These are phyloP conservation scores for Proteles cristata DNA, from an alignment of 2,113 vertebrate species.

Conservation along the genomic window DNA sequence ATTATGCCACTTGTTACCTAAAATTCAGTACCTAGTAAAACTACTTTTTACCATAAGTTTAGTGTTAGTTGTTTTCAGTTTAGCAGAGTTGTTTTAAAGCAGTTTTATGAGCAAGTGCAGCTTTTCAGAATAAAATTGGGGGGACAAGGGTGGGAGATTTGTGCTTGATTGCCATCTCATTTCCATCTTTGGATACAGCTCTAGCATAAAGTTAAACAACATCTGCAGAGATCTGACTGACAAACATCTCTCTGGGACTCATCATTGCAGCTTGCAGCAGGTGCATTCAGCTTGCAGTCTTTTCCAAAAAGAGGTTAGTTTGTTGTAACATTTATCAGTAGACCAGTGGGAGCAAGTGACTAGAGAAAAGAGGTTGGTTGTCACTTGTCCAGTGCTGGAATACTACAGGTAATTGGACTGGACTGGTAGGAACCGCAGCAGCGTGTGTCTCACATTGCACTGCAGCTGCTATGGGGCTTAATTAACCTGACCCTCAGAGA, in stretches of 20 bases:
- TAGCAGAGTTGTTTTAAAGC: slow-evolving; percentile 64
- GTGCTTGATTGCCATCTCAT: slow-evolving; percentile 76
- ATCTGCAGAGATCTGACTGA: slow-evolving; percentile 84
- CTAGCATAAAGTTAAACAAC: slow-evolving; percentile 82
- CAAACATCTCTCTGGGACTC: slow-evolving; percentile 82
- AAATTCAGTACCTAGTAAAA: slow-evolving; percentile 31
- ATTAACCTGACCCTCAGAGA: slow-evolving; percentile 89
- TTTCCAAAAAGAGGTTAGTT: slow-evolving; percentile 80
- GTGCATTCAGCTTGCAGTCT: slow-evolving; percentile 79
- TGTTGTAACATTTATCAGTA: slow-evolving; percentile 77
- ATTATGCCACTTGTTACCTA: slow-evolving; percentile 50
- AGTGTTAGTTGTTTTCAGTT: slow-evolving; percentile 40
- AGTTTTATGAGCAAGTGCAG: slow-evolving; percentile 67
- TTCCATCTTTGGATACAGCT: slow-evolving; percentile 82
- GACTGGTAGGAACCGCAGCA: slow-evolving; percentile 83
- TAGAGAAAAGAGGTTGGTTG: slow-evolving; percentile 79
- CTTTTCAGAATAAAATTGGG: slow-evolving; percentile 66
- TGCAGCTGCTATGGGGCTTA: slow-evolving; percentile 90
- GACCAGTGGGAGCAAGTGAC: slow-evolving; percentile 80
- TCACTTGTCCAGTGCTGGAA: slow-evolving; percentile 85
- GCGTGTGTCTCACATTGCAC: slow-evolving; percentile 87
- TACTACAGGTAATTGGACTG: slow-evolving; percentile 91
- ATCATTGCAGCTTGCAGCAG: slow-evolving; percentile 80
- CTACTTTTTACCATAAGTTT: slow-evolving; percentile 52
- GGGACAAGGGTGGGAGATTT: slow-evolving; percentile 56